Percentiles rank a stretch among this genome's conserved stretches.
Conservation (phyloP, 2,113 vertebrate genomes). For the Tamias sibiricus region DNA sequence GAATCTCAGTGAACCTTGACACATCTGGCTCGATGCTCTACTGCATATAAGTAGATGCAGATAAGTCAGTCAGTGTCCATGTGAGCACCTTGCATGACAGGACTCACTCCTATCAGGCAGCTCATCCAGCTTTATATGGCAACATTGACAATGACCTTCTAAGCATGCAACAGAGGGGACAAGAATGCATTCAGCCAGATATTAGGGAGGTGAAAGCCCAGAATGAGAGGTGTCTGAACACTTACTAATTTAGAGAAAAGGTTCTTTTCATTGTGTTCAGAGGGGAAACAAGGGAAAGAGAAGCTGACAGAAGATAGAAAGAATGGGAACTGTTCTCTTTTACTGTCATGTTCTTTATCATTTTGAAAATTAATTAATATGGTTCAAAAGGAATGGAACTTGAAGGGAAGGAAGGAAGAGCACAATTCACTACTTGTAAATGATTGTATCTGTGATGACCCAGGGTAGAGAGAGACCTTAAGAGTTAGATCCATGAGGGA, state of each 20-base stretch:
- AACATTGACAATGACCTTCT: not conserved
- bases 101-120: not conserved
- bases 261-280: not conserved
- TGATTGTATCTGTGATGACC: not conserved
- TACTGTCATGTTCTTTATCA: not conserved
- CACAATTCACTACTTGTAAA: not conserved
- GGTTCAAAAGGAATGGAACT: not conserved
- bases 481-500: not conserved
- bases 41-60: not conserved
- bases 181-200: not conserved
- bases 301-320: not conserved
- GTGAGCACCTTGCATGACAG: not conserved
- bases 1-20: not conserved
- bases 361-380: slow-evolving; percentile 19
- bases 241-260: not conserved
- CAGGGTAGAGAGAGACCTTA: not conserved
- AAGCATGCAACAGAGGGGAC: not conserved
- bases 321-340: not conserved
- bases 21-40: not conserved
- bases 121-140: not conserved
- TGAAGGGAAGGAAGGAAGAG: not conserved
- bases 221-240: not conserved
- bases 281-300: not conserved
- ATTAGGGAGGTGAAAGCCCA: not conserved
- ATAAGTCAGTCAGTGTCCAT: not conserved